These are phyloP conservation scores for Phasia obesa DNA, from an alignment of 2,888 invertebrate species.

Conservation along the genomic window DNA sequence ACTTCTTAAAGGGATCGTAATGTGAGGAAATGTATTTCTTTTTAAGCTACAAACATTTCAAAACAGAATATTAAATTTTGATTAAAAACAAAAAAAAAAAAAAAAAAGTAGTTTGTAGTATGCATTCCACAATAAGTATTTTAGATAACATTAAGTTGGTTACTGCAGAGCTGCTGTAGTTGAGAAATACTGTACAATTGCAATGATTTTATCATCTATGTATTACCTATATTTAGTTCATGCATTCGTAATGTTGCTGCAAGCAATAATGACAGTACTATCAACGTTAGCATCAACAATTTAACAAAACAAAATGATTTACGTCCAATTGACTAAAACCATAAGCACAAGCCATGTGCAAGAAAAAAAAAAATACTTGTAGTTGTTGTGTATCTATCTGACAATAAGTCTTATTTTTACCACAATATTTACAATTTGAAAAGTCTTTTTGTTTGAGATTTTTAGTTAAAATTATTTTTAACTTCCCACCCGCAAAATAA, in stretches of 20 bases:
- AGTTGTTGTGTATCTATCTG: background rate
- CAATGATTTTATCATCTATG: no score
- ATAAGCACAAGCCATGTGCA: conserved; percentile 57
- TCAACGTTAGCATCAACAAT: conserved; percentile 1
- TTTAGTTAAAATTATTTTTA: background rate
- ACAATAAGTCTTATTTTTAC: conserved; percentile 4
- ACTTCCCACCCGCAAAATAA: background rate
- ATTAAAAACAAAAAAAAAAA: no score
- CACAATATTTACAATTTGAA: conserved; percentile 43
- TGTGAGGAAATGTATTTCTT: no score
- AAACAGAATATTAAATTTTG: no score
- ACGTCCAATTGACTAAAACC: conserved; percentile 63
- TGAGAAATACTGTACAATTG: no score
- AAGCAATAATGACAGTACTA: background rate
- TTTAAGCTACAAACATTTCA: no score
- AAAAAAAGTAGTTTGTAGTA: no score
- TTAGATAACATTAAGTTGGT: no score
- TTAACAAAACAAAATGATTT: conserved; percentile 51
- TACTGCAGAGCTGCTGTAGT: no score
- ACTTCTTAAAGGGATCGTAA: no score
- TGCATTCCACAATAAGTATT: no score
- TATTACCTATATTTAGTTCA: no score
- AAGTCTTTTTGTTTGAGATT: background rate
- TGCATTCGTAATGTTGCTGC: background rate
- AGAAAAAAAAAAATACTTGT: conserved; percentile 17